phyloP scores from a whole-genome alignment of 2,113 vertebrate genomes.

The Nothobranchius furzeri region DNA sequence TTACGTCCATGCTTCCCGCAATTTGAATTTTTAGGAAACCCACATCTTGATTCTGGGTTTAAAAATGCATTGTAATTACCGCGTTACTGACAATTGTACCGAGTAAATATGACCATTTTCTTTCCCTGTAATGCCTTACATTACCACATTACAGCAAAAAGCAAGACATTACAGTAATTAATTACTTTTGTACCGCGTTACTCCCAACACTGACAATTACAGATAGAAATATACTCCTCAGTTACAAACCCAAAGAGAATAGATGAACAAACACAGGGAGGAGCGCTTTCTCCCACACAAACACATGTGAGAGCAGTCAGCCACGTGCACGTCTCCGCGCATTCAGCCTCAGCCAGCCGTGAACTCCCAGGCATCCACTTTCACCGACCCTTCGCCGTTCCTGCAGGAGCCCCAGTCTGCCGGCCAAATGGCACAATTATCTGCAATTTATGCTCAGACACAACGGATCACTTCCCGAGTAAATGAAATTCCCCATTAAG shows the following conservation, averaged over 20 bases:
- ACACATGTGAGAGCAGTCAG: neutral
- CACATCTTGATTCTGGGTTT: too few relatives aligned
- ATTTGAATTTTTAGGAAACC: too few relatives aligned
- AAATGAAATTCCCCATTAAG: conserved; percentile 72
- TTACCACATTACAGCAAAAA: too few relatives aligned
- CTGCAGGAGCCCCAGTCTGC: conserved; percentile 42
- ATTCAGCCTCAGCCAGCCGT: conserved; percentile 55
- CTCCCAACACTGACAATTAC: conserved; percentile 41
- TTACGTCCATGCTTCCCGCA: too few relatives aligned
- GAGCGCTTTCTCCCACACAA: conserved; percentile 19
- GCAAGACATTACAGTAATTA: too few relatives aligned
- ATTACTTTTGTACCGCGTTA: too few relatives aligned
- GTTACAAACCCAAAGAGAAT: conserved; percentile 48
- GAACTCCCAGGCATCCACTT: conserved; percentile 70
- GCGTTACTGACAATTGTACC: too few relatives aligned
- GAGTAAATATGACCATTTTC: too few relatives aligned
- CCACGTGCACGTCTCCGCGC: neutral
- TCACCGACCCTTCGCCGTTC: conserved; percentile 44
- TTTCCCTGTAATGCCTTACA: too few relatives aligned
- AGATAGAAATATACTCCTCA: conserved; percentile 50
- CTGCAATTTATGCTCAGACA: conserved; percentile 67
- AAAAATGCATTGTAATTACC: too few relatives aligned
- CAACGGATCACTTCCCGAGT: conserved; percentile 64
- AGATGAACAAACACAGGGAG: conserved; percentile 58
- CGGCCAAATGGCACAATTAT: conserved; percentile 67